These are phyloP conservation scores for Amphipoea lucens DNA, from an alignment of 2,888 invertebrate genomes.

Conservation along the genomic window DNA sequence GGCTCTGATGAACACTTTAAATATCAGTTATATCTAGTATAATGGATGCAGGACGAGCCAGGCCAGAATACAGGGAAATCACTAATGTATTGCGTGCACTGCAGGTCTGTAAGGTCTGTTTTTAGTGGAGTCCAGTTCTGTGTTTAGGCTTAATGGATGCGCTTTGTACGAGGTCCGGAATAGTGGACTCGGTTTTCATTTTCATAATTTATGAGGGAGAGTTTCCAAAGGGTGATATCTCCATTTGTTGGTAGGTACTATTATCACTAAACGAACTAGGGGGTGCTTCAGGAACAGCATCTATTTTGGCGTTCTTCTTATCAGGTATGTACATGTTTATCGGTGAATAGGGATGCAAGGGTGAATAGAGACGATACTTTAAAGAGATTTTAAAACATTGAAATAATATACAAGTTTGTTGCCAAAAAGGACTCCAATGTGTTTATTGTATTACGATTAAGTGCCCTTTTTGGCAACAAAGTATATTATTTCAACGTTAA, in stretches of 20 bases:
- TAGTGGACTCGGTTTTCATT: slow-evolving; percentile 7
- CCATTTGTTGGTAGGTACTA: slow-evolving; percentile 1
- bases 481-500: no score
- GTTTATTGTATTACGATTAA: no score
- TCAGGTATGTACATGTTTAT: not conserved
- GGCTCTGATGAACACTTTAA: slow-evolving; percentile 20
- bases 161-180: slow-evolving; percentile 19
- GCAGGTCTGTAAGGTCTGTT: slow-evolving; percentile 10
- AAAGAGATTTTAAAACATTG: no score
- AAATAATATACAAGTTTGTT: no score
- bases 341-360: not conserved
- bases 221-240: not conserved
- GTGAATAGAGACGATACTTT: no score
- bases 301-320: not conserved
- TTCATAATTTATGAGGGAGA: slow-evolving; percentile 22
- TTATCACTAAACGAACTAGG: not conserved
- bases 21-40: slow-evolving; percentile 29
- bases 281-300: no score
- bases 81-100: slow-evolving; percentile 38
- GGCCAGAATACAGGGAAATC: slow-evolving; percentile 31
- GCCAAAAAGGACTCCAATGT: no score
- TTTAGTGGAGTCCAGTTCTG: slow-evolving; percentile 16
- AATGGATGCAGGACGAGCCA: slow-evolving; percentile 30
- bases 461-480: no score
- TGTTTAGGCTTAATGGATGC: slow-evolving; percentile 32